Evolutionary conservation across 2,113 vertebrate genomes (phyloP).

Genomic region (Naja naja): DNA sequence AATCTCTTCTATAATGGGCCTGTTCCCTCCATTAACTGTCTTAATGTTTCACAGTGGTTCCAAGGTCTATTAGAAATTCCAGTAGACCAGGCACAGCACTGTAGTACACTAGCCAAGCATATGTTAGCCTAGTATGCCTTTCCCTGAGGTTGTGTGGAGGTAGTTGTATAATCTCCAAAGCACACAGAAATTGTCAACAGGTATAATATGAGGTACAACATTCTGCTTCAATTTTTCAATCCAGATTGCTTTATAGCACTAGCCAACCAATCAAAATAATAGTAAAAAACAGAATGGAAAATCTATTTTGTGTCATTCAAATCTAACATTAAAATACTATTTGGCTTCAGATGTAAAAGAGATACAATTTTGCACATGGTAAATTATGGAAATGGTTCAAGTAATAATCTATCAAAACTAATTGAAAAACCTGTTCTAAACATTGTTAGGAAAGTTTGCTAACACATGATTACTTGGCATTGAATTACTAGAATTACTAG

Average conservation of each 20-base stretch:
- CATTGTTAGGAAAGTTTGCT: neutral
- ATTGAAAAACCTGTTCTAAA: neutral
- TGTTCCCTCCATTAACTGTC: neutral
- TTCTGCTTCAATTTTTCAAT: neutral
- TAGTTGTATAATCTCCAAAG: neutral
- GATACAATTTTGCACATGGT: neutral
- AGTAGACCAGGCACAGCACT: neutral
- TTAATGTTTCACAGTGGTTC: neutral
- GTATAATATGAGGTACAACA: neutral
- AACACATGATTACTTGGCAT: neutral
- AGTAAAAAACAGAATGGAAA: neutral
- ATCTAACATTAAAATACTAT: neutral
- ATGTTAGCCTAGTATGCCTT: neutral
- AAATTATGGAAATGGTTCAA: neutral
- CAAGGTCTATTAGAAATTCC: neutral
- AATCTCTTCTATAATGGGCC: neutral
- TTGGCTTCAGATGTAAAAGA: neutral
- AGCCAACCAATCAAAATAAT: neutral
- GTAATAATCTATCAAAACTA: neutral
- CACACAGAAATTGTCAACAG: neutral
- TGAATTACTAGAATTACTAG: neutral
- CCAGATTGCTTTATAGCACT: neutral
- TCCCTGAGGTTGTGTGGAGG: neutral
- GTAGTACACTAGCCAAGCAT: neutral
- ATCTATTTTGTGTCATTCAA: neutral